Evolutionary conservation across 2,888 invertebrate genomes (phyloP), one percentile per base, ranked within the genome.

Genomic region (Campoplex capitator): DNA sequence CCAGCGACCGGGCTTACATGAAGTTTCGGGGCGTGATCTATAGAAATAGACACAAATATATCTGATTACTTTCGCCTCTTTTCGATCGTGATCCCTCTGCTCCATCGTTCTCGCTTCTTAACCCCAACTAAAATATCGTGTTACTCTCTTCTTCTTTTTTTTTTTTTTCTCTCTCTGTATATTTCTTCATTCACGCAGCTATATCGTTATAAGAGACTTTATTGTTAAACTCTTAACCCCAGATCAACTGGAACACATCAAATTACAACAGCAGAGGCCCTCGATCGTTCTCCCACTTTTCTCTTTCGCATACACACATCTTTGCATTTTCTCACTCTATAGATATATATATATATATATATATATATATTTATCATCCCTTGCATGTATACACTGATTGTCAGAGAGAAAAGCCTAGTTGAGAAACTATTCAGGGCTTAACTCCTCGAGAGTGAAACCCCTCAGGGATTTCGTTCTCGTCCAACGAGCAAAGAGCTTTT

Each of bases 211-310:
- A 58, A 68, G 80, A 68, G 83, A n/a, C 28, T 45, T 75, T 76
- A 87, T 87, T 87, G 85, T 87, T 77, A 45, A 85, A 75, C 75
- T 85, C 78, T 84, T 81, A 74, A 82, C 82, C 71, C 65, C 65
- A 35, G 35, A 77, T 70, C 71, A 70, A 51, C 77, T 23, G 18
- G 45, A 68, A 76, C 70, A 76, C 70, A 77, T 67, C 18, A 38
- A 9, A 51, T 71, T 48, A 58, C 23, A 48, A 62, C 7, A 23
- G 42, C 7, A 62, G 38, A 38, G 38, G 65, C n/a, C 13, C 68
- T 80, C 83, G 68, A 80, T 56, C 23, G 68, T 73, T 79, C 58
- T 56, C 79, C 54, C 71, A 11, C 16, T 42, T 62, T 42, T 23
- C 51, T 73, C 35, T 16, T 65, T 38, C 38, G 16, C 28, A 42